phyloP scores from a whole-genome alignment of 2,888 invertebrate genomes.

The Agriopis leucophaearia region DNA sequence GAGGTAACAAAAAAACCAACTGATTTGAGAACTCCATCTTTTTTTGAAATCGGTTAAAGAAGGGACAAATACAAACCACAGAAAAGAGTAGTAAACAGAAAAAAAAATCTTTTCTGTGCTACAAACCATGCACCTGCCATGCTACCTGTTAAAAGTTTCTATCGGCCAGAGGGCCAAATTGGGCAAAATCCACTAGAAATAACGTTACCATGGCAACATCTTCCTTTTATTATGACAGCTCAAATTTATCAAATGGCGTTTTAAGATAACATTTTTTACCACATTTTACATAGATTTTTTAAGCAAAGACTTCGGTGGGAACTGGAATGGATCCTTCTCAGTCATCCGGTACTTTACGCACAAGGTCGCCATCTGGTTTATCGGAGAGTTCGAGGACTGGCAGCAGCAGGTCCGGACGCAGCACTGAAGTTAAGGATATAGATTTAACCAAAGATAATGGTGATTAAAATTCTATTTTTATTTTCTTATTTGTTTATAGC shows the following conservation, averaged over 20 bases:
- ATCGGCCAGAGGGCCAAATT: no score
- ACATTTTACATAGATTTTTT: slow-evolving; percentile 1
- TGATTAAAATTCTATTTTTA: slow-evolving; percentile 40
- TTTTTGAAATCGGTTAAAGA: no score
- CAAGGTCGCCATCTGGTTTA: slow-evolving; percentile 62
- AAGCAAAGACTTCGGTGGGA: background rate
- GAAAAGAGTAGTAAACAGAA: no score
- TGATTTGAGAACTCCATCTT: no score
- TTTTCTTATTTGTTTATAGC: background rate
- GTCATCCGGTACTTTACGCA: slow-evolving; percentile 57
- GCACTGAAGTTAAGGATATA: slow-evolving; percentile 54
- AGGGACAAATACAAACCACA: no score
- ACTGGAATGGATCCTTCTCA: slow-evolving; percentile 24
- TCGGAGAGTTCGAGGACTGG: slow-evolving; percentile 69
- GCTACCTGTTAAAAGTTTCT: no score
- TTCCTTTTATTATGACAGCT: background rate
- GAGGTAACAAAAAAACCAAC: no score
- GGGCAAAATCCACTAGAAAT: background rate
- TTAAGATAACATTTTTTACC: background rate
- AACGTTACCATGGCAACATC: slow-evolving; percentile 10
- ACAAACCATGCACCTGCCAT: no score
- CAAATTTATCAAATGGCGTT: slow-evolving; percentile 3
- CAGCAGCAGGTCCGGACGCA: slow-evolving; percentile 59
- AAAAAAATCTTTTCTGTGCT: no score
- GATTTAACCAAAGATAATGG: slow-evolving; percentile 76